These are phyloP conservation scores for Lophura nycthemera DNA, from an alignment of 2,113 vertebrate species.

Conservation along the genomic window DNA sequence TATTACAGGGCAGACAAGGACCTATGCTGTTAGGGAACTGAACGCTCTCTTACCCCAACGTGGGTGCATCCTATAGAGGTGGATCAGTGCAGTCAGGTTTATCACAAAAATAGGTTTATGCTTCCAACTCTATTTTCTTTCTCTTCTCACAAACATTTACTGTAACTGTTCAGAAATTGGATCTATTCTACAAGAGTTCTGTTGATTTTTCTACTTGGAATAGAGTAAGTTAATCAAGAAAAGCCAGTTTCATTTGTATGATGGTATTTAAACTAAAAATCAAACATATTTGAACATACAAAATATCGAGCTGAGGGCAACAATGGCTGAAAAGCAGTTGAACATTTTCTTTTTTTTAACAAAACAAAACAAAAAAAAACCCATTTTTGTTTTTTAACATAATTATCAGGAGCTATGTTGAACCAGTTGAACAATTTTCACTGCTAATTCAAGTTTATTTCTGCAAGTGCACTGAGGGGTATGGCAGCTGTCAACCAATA, in stretches of 20 bases:
- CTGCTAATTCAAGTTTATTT: background rate
- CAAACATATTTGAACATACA: background rate
- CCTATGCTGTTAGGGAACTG: conserved; percentile 43
- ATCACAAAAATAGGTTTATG: background rate
- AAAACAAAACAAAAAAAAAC: too few relatives aligned
- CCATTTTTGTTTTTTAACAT: background rate
- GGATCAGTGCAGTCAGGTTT: background rate
- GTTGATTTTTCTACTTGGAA: background rate
- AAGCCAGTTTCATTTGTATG: background rate
- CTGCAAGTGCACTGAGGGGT: background rate
- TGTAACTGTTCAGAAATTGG: background rate
- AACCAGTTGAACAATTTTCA: background rate
- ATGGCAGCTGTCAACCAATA: background rate
- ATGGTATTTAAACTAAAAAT: background rate
- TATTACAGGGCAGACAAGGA: conserved; percentile 7
- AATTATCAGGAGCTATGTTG: background rate
- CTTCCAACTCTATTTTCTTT: conserved; percentile 5
- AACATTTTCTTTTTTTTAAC: background rate
- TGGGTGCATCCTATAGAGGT: background rate
- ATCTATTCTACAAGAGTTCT: background rate
- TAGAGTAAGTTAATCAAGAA: background rate
- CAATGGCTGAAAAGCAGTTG: background rate
- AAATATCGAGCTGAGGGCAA: background rate
- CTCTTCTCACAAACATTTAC: conserved; percentile 22
- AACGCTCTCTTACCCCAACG: conserved; percentile 60